phyloP scores from a whole-genome alignment of 1,140 invertebrate genomes.

The Panagrolaimus sp. region DNA sequence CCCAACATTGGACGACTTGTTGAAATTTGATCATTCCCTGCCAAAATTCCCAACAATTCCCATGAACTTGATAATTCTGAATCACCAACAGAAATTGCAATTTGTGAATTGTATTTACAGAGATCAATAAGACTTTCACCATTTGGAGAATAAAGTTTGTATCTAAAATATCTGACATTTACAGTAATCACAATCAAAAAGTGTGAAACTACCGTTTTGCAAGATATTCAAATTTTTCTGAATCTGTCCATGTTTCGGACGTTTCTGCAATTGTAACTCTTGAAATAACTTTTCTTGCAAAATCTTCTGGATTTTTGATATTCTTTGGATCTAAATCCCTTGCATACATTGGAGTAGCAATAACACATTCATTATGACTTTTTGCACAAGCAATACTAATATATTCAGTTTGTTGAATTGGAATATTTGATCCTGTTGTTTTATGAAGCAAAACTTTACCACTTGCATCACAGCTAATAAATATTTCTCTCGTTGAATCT shows the following conservation, averaged over 20 bases:
- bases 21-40: conserved; percentile 2
- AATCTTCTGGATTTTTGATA: not conserved
- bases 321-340: not conserved
- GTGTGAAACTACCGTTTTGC: not conserved
- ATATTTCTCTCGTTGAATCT: conserved; percentile 7
- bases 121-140: not conserved
- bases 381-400: not conserved
- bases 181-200: too few relatives aligned
- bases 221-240: conserved; percentile 8
- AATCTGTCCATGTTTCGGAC: not conserved
- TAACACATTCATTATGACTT: not conserved
- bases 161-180: not conserved
- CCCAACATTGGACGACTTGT: not conserved
- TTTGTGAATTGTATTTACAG: not conserved
- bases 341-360: not conserved
- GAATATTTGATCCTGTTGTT: not conserved
- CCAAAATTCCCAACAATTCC: not conserved
- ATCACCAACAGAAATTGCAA: not conserved
- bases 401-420: not conserved
- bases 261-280: not conserved
- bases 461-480: not conserved
- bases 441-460: not conserved
- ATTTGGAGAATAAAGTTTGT: not conserved
- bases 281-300: not conserved
- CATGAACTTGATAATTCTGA: not conserved